Percentiles rank a stretch among this genome's conserved stretches.
These are phyloP conservation scores for Rhinophrynus dorsalis DNA, from an alignment of 2,797 vertebrate species.

Conservation along the genomic window DNA sequence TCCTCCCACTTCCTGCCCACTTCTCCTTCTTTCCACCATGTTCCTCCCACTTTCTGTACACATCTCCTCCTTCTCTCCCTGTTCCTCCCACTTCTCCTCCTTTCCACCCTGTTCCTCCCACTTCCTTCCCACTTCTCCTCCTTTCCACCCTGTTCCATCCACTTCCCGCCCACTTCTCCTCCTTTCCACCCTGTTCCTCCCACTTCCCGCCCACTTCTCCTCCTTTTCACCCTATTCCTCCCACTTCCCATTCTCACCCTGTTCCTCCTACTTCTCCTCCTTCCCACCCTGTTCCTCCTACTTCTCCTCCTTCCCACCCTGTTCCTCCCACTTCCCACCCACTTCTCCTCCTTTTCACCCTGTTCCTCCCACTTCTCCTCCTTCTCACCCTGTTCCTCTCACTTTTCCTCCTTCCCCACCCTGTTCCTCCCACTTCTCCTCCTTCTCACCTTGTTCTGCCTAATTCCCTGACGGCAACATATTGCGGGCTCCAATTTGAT, in stretches of 20 bases:
- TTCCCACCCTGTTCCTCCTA: background rate
- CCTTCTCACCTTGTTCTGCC: no score
- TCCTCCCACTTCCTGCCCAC: background rate
- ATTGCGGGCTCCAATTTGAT: no score
- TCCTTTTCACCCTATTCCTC: slow-evolving; percentile 13
- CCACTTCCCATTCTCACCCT: slow-evolving; percentile 4
- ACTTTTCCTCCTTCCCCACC: no score
- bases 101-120: background rate
- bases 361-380: no score
- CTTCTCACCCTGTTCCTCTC: no score
- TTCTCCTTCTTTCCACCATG: background rate
- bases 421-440: no score
- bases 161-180: background rate
- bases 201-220: slow-evolving; percentile 3
- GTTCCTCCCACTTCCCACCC: slow-evolving; percentile 7
- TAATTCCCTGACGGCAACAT: no score
- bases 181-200: no score
- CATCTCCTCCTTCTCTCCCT: background rate
- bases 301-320: slow-evolving; percentile 8
- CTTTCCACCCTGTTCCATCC: background rate
- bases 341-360: background rate
- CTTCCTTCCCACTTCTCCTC: no score
- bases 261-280: background rate
- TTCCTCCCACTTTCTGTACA: background rate
- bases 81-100: background rate